Percentiles rank a stretch among this genome's conserved stretches.
Evolutionary conservation across 2,113 vertebrate species (phyloP).

Genomic region (Damaliscus lunatus): DNA sequence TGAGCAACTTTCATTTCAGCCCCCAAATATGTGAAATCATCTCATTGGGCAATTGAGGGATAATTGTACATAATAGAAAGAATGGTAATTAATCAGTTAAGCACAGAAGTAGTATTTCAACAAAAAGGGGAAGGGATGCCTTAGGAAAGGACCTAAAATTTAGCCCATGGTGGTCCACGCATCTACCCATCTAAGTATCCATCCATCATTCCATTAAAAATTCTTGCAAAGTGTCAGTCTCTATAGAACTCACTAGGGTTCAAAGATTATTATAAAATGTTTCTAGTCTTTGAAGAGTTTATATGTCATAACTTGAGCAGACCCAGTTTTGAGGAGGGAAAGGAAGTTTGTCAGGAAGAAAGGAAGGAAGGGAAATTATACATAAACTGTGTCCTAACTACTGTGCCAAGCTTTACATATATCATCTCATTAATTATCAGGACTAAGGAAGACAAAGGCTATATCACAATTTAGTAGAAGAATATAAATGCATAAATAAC

Average conservation of each 20-base stretch:
- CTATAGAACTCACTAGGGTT: neutral
- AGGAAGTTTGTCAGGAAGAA: neutral
- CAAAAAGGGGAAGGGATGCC: neutral
- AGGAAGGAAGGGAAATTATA: neutral
- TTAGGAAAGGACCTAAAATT: neutral
- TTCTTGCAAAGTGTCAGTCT: neutral
- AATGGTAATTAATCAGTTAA: slow-evolving; percentile 5
- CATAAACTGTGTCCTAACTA: neutral
- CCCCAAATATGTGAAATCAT: neutral
- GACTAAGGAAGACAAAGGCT: neutral
- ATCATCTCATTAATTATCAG: neutral
- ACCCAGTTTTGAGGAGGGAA: neutral
- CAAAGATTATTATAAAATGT: neutral
- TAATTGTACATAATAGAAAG: neutral
- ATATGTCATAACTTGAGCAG: neutral
- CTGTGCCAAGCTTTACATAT: neutral
- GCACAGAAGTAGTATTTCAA: neutral
- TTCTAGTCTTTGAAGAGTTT: neutral
- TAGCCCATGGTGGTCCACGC: neutral
- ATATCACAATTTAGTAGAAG: neutral
- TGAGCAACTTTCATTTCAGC: neutral
- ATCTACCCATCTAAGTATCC: neutral
- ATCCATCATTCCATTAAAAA: neutral
- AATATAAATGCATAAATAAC: neutral
- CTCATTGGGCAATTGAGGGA: neutral